Conservation (phyloP, 2,113 vertebrate genomes). For the Piprites chloris region DNA sequence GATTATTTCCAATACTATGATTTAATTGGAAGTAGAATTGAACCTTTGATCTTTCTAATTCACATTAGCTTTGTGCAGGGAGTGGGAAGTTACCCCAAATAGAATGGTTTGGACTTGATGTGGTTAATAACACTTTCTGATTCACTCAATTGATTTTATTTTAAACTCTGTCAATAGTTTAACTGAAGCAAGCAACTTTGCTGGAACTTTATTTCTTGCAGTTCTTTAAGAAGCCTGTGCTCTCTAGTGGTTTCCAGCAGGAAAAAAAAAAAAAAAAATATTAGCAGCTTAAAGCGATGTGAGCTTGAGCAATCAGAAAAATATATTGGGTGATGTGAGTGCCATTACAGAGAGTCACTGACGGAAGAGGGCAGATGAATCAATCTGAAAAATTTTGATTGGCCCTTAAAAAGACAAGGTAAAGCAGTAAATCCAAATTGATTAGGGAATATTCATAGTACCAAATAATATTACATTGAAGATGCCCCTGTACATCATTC, state of each 20-base stretch:
- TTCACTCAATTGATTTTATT: neutral
- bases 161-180: neutral
- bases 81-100: neutral
- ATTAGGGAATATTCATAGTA: neutral
- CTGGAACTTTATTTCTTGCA: neutral
- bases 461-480: neutral
- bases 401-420: neutral
- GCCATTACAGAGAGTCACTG: neutral
- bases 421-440: slow-evolving; percentile 2
- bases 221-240: neutral
- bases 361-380: slow-evolving; percentile 12
- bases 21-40: neutral
- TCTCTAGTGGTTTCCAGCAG: neutral
- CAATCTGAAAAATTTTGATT: neutral
- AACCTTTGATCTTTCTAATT: neutral
- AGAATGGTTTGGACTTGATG: neutral
- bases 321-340: neutral
- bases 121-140: neutral
- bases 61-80: neutral
- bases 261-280: neutral
- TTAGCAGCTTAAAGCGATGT: neutral
- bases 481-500: neutral
- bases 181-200: neutral
- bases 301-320: neutral
- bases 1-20: neutral